phyloP scores from a whole-genome alignment of 2,113 vertebrate genomes.

The Pampusana beccarii region DNA sequence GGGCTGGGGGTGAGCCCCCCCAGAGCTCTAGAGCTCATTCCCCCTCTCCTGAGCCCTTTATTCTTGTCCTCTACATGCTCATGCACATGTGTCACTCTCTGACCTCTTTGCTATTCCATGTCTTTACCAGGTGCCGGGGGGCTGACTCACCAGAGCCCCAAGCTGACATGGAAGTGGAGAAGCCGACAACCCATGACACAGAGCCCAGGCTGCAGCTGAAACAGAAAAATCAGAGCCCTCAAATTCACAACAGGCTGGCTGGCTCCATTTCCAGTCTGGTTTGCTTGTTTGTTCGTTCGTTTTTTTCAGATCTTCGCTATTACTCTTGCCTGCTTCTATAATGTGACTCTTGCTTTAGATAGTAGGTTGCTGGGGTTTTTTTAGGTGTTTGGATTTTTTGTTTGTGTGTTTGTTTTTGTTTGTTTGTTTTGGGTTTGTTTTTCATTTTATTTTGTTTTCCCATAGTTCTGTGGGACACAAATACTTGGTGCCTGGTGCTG shows the following conservation, averaged over 20 bases:
- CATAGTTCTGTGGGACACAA: not conserved
- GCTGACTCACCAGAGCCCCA: not conserved
- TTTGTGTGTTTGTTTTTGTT: too few species aligned
- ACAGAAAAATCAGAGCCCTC: not conserved
- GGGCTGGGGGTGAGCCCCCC: not conserved
- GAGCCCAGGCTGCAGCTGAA: not conserved
- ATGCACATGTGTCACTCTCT: not conserved
- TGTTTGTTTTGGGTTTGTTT: too few species aligned
- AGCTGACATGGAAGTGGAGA: not conserved
- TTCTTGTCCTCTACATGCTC: not conserved
- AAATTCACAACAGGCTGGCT: not conserved
- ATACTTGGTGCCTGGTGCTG: not conserved
- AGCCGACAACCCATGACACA: fast-evolving
- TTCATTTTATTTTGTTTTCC: not conserved
- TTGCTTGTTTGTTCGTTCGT: not conserved
- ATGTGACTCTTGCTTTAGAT: not conserved
- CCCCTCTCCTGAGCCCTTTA: not conserved
- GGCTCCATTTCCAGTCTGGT: not conserved
- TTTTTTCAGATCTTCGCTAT: not conserved
- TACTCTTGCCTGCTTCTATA: not conserved
- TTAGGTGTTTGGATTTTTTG: too few species aligned
- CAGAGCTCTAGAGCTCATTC: not conserved
- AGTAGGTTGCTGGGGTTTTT: not conserved
- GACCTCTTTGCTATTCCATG: not conserved
- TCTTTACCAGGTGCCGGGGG: not conserved